These are phyloP conservation scores for Eudasyphora cyanicolor DNA, from an alignment of 2,888 invertebrate genomes.

Conservation along the genomic window DNA sequence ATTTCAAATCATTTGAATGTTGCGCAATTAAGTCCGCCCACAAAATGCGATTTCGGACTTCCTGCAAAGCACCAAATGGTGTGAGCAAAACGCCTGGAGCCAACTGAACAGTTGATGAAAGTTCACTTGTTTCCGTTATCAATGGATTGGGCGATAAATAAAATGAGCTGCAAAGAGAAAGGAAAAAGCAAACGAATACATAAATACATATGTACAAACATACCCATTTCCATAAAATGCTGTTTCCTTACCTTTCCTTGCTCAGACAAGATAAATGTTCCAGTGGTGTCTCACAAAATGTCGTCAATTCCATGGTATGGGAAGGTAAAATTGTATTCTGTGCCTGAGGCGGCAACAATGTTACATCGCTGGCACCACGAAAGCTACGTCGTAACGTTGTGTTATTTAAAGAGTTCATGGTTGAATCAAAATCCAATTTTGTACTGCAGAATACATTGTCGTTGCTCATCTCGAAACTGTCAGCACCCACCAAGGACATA, in stretches of 20 bases:
- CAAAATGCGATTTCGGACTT: slow-evolving; percentile 76
- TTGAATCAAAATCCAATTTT: slow-evolving; percentile 76
- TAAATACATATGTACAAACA: slow-evolving; percentile 9
- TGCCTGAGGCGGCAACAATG: slow-evolving; percentile 58
- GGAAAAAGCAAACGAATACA: slow-evolving; percentile 22
- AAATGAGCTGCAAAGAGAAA: slow-evolving; percentile 69
- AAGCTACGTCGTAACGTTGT: slow-evolving; percentile 66
- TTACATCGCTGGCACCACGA: slow-evolving; percentile 57
- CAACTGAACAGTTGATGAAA: slow-evolving; percentile 76
- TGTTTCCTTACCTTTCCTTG: slow-evolving; percentile 72
- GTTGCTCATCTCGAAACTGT: slow-evolving; percentile 69
- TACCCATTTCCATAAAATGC: not conserved
- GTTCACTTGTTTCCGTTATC: slow-evolving; percentile 74
- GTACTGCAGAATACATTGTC: slow-evolving; percentile 78
- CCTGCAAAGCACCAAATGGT: slow-evolving; percentile 75
- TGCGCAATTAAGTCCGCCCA: slow-evolving; percentile 77
- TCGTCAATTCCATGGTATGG: slow-evolving; percentile 73
- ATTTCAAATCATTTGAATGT: slow-evolving; percentile 75
- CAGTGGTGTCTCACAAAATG: slow-evolving; percentile 75
- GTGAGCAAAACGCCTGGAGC: slow-evolving; percentile 77
- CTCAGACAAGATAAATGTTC: slow-evolving; percentile 73
- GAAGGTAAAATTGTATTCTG: slow-evolving; percentile 70
- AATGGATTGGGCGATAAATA: slow-evolving; percentile 77
- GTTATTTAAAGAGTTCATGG: slow-evolving; percentile 68
- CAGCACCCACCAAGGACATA: slow-evolving; percentile 64